These are phyloP conservation scores for Drosophila navojoa DNA, from an alignment of 1,140 invertebrate genomes.

Conservation along the genomic window DNA sequence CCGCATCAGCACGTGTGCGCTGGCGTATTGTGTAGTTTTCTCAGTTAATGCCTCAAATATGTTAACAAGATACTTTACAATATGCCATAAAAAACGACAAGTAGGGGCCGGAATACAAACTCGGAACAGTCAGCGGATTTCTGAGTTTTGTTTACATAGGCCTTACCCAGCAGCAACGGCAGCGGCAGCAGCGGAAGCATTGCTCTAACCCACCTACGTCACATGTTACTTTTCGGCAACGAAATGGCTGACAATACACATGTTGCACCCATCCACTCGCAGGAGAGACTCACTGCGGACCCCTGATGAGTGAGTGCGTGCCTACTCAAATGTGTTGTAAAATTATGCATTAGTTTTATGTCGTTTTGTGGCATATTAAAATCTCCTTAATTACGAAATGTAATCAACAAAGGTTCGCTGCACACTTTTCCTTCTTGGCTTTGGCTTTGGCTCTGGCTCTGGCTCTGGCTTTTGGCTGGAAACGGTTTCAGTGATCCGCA, in stretches of 20 bases:
- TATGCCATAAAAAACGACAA: slow-evolving; percentile 62
- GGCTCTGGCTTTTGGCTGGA: slow-evolving; percentile 20
- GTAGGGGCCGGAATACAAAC: slow-evolving; percentile 38
- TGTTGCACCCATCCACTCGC: slow-evolving; percentile 26
- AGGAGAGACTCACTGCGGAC: neutral
- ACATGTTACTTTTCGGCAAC: slow-evolving; percentile 23
- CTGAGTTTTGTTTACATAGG: slow-evolving; percentile 68
- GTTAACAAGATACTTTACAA: slow-evolving; percentile 77
- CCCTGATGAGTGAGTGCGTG: slow-evolving; percentile 51
- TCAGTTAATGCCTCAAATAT: slow-evolving; percentile 70
- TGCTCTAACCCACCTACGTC: slow-evolving; percentile 4
- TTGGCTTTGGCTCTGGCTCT: slow-evolving; percentile 21
- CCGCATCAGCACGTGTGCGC: slow-evolving; percentile 27
- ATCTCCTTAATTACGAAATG: slow-evolving; percentile 76
- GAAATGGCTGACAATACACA: slow-evolving; percentile 57
- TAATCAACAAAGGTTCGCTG: slow-evolving; percentile 66
- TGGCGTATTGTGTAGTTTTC: slow-evolving; percentile 53
- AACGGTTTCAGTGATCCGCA: slow-evolving; percentile 33
- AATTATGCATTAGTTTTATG: slow-evolving; percentile 80
- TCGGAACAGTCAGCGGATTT: slow-evolving; percentile 70
- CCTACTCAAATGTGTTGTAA: slow-evolving; percentile 77
- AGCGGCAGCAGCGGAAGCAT: too few relatives aligned
- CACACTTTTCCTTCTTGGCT: slow-evolving; percentile 46
- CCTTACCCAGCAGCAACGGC: slow-evolving; percentile 12
- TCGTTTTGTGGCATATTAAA: slow-evolving; percentile 78